Evolutionary conservation across 2,888 invertebrate genomes (phyloP), one percentile per base, ranked within the genome.

Genomic region (Parnassius glacialis): DNA sequence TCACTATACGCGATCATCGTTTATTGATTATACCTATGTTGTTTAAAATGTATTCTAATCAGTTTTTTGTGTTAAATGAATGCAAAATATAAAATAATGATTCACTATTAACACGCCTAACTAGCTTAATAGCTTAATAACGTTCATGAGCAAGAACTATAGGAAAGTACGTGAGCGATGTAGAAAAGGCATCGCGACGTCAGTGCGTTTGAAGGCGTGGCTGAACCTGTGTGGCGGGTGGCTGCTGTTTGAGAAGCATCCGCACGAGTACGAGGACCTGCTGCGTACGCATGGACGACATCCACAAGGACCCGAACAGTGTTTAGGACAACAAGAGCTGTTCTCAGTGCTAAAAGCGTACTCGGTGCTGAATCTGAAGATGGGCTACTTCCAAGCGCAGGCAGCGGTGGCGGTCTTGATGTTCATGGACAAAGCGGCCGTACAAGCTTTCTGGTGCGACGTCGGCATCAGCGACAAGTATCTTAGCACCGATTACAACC

Each of bases 371-470:
- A 98, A 98, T 84, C 97, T 97, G 1, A 95, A 95, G 77, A 97
- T 98, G 70, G 99, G 99, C 0, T 99, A 98, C 88, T 98, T 98
- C 89, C 99, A 99, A 87, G 99, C 98, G 55, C 98, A 99, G 90
- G 99, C 98, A 63, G 99, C 99, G 9, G 96, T 99, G 44, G 99
- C 99, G 0, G 98, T 99, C 16, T 97, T 99, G 81, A 94, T 99
- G 3, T 92, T 99, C 59, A 99, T 99, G 98, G 99, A 99, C 89
- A 97, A 99, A 97, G 99, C 99, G 1, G 95, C 98, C 0, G 97
- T 98, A 76, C 97, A 98, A 85, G 99, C 99, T 34, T 99, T 99
- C 90, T 99, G 99, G 98, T 98, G 98, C 79, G 95, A 99, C 69
- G 98, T 98, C 65, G 96, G 97, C 77, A 97, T 99, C 77, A 99